Base-by-base conservation (phyloP, 1,140 invertebrate genomes). In the Chionoecetes opilio region DNA sequence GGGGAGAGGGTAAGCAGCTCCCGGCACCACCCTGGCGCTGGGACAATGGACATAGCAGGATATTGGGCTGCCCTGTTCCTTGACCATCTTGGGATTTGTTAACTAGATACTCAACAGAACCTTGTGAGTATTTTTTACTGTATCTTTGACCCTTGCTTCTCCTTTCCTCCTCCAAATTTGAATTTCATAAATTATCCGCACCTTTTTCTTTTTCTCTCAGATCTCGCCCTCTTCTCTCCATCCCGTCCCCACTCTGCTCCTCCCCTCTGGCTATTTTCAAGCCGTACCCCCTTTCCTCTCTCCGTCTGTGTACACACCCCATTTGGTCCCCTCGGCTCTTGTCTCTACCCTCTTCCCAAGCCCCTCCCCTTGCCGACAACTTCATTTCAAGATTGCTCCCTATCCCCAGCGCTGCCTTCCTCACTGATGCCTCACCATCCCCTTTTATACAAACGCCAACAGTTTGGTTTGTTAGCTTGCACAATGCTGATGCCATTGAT, bases 21-120 rank as follows among this genome's bases (percentile, higher is more conserved):
- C 82, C 31, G n/a, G 84, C 92, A 41, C 41, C 63, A 41, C 41
- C 63, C 75, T 14, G 32, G 8, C 34, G 35, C 34, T 84, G 92
- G 37, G 85, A 93, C 92, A 93, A 93, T 93, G 92, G 92, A 93
- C 46, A 93, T 84, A 93, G 85, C 92, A 17, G 92, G 85, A 82
- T 37, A 37, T 41, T 85, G 92, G 37, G 35, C 84, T 35, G 92
- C 85, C 38, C 82, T 41, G 63, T 38, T 82, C 92, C 92, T 85
- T 82, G 37, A 46, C 46, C 38, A 86, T 31, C 31, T 86, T 53
- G 92, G 75, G 92, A 93, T 93, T 86, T 82, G 92, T 93, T 41
- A 93, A 85, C 92, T 93, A 63, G 92, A 93, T 41, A 85, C 41
- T 84, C 92, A 82, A 63, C 92, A 46, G 92, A 93, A n/a, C 92